Evolutionary conservation across 1,140 invertebrate species (phyloP).

Genomic region (Drosophila bocqueti): DNA sequence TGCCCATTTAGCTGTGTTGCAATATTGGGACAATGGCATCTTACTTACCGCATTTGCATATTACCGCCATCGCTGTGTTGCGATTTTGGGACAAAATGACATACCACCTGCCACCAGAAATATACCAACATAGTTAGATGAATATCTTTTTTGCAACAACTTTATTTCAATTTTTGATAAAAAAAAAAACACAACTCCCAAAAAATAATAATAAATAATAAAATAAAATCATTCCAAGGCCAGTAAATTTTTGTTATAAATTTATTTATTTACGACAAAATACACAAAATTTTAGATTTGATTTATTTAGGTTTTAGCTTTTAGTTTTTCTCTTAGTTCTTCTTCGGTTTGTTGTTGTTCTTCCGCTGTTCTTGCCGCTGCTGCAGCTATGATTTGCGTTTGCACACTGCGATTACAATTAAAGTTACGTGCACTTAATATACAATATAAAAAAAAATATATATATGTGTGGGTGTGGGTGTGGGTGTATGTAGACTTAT

Average conservation of each 20-base stretch:
- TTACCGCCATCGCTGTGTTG: too few species aligned
- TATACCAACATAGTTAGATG: too few species aligned
- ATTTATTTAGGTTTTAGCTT: constrained; percentile 70
- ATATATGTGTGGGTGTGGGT: constrained; percentile 4
- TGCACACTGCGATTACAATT: constrained; percentile 53
- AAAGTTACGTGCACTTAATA: constrained; percentile 66
- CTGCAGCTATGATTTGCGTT: constrained; percentile 30
- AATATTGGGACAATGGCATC: too few species aligned
- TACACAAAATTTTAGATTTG: constrained; percentile 79
- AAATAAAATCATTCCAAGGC: neutral
- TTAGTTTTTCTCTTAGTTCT: constrained; percentile 47
- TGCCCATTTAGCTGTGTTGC: too few species aligned
- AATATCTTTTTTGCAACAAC: too few species aligned
- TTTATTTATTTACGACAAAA: constrained; percentile 83
- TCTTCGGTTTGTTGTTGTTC: constrained; percentile 49
- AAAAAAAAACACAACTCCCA: too few species aligned
- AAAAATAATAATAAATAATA: too few species aligned
- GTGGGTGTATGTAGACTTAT: constrained; percentile 1
- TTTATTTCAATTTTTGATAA: too few species aligned
- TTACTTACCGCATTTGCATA: too few species aligned
- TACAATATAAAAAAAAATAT: constrained; percentile 75
- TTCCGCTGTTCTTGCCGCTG: constrained; percentile 18
- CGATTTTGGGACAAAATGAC: too few species aligned
- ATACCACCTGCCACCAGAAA: too few species aligned
- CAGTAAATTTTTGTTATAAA: constrained; percentile 9